Percentiles rank a stretch among this genome's conserved stretches.
phyloP scores from a whole-genome alignment of 1,140 invertebrate species.

The Drosophila kohkoa region DNA sequence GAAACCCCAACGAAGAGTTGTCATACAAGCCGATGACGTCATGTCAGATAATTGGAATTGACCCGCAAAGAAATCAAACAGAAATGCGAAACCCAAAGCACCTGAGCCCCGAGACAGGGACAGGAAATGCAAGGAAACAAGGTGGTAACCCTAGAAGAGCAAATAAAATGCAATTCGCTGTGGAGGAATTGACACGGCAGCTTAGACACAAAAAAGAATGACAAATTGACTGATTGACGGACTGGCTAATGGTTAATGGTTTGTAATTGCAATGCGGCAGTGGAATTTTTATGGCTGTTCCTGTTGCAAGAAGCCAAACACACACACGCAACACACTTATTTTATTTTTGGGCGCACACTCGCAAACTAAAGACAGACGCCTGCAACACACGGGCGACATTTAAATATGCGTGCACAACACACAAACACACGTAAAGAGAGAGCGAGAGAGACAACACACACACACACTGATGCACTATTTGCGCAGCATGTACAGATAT shows the following conservation, averaged over 20 bases:
- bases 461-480: conserved; percentile 45
- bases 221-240: conserved; percentile 8
- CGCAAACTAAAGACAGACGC: conserved; percentile 39
- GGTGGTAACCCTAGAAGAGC: conserved; percentile 6
- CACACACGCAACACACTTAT: conserved; percentile 45
- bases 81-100: conserved; percentile 27
- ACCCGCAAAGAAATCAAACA: conserved; percentile 27
- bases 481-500: conserved; percentile 63
- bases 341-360: conserved; percentile 70
- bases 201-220: conserved; percentile 38
- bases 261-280: conserved; percentile 60
- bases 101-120: conserved; percentile 42
- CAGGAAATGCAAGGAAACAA: conserved; percentile 36
- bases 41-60: conserved; percentile 50
- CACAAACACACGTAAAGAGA: background rate
- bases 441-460: conserved; percentile 10
- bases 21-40: conserved; percentile 65
- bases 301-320: conserved; percentile 62
- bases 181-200: conserved; percentile 30
- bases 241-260: conserved; percentile 4
- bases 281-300: conserved; percentile 77
- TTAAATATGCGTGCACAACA: conserved; percentile 66
- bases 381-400: conserved; percentile 70
- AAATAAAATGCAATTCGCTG: conserved; percentile 15
- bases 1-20: conserved; percentile 56